A percentile compares a stretch with the other conserved stretches of the same genome.
These are phyloP conservation scores for Pemphredon lugubris DNA, from an alignment of 2,888 invertebrate species.

Conservation along the genomic window DNA sequence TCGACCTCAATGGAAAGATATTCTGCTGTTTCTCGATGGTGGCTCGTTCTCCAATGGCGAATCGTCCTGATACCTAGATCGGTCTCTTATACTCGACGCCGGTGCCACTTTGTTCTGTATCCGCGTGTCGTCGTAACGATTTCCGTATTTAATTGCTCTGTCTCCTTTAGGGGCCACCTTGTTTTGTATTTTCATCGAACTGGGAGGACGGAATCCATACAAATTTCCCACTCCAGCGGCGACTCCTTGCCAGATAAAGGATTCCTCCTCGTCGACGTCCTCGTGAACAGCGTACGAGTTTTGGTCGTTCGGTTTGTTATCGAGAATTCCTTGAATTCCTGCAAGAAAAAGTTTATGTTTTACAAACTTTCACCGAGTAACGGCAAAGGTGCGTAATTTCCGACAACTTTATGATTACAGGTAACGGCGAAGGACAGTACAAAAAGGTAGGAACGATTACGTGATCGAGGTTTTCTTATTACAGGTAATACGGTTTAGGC, in stretches of 20 bases:
- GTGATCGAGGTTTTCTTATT: no score
- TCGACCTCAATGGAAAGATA: slow-evolving; percentile 23
- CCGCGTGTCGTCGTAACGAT: neutral
- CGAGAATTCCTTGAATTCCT: slow-evolving; percentile 35
- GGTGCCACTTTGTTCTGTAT: slow-evolving; percentile 31
- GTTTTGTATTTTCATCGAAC: slow-evolving; percentile 43
- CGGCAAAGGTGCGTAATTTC: neutral
- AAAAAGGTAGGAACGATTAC: neutral
- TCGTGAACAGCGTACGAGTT: slow-evolving; percentile 71
- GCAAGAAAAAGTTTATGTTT: neutral
- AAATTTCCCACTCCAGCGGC: slow-evolving; percentile 61
- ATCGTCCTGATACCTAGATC: slow-evolving; percentile 30
- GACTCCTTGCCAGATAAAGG: slow-evolving; percentile 61
- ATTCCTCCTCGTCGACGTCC: slow-evolving; percentile 64
- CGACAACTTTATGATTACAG: neutral
- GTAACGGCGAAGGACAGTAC: neutral
- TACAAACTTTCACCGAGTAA: neutral
- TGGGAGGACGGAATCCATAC: slow-evolving; percentile 38
- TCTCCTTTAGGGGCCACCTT: slow-evolving; percentile 58
- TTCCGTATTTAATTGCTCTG: neutral
- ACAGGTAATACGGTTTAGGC: no score
- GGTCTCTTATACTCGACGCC: neutral
- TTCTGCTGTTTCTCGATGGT: slow-evolving; percentile 51
- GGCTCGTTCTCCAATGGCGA: slow-evolving; percentile 61
- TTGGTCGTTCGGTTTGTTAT: slow-evolving; percentile 8